Conservation (phyloP, 2,113 vertebrate species). For the Uropsilus gracilis region DNA sequence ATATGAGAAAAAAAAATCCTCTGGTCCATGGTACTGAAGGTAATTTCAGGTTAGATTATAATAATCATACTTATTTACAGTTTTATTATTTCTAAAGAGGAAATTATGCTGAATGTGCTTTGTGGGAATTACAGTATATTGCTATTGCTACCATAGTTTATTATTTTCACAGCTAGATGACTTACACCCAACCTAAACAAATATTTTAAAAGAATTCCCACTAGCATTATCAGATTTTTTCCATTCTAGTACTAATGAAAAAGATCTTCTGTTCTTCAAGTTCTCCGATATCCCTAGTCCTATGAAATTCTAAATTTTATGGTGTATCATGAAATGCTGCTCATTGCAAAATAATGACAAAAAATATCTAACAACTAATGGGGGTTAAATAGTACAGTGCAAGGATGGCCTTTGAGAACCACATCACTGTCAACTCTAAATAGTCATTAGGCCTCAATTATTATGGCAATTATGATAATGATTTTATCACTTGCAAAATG, state of each 20-base stretch:
- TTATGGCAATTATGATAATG: neutral
- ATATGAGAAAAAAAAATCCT: neutral
- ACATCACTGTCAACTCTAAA: neutral
- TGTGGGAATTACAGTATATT: slow-evolving; percentile 57
- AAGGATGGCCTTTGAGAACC: neutral
- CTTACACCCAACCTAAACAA: slow-evolving; percentile 61
- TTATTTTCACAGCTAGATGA: slow-evolving; percentile 69
- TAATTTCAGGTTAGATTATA: slow-evolving; percentile 58
- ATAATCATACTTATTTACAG: slow-evolving; percentile 63
- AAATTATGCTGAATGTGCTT: slow-evolving; percentile 67
- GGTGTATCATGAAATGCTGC: slow-evolving; percentile 16
- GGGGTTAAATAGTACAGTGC: neutral
- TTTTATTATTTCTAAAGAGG: slow-evolving; percentile 71
- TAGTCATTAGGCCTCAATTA: neutral
- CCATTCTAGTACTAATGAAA: slow-evolving; percentile 43
- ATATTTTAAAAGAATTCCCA: slow-evolving; percentile 67
- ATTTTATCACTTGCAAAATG: neutral
- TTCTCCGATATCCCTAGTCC: neutral
- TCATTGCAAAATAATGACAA: slow-evolving; percentile 39
- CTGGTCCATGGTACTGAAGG: slow-evolving; percentile 6
- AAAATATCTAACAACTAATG: neutral
- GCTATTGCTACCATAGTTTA: slow-evolving; percentile 45
- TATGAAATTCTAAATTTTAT: slow-evolving; percentile 16
- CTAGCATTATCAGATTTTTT: neutral
- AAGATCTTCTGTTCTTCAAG: slow-evolving; percentile 26